Evolutionary conservation across 1,140 invertebrate species (phyloP).

Genomic region (Heliothis virescens): DNA sequence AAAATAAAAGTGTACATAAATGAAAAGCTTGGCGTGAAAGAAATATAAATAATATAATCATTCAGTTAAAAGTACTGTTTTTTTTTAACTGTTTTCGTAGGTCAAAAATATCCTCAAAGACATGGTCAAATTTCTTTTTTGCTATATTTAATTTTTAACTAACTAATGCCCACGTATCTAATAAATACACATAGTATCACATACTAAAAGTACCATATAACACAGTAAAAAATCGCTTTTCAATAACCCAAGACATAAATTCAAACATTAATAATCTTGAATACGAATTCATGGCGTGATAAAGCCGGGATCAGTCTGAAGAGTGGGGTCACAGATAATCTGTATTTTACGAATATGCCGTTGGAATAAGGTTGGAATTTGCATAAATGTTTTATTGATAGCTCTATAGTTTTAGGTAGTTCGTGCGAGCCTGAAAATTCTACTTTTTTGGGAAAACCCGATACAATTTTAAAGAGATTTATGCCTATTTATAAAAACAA

Average conservation of each 20-base stretch:
- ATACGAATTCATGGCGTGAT: slow-evolving; percentile 57
- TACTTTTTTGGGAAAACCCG: no score
- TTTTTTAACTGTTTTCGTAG: no score
- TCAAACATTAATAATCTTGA: slow-evolving; percentile 51
- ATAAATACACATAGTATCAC: not conserved
- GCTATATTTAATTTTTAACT: no score
- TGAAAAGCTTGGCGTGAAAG: no score
- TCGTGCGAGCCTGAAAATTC: no score
- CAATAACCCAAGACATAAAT: slow-evolving; percentile 38
- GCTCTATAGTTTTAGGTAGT: not conserved
- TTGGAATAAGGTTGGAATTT: slow-evolving; percentile 26
- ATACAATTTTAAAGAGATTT: no score
- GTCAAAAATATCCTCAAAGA: no score
- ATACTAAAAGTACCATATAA: not conserved
- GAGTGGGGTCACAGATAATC: slow-evolving; percentile 54
- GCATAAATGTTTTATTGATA: slow-evolving; percentile 32
- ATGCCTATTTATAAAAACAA: no score
- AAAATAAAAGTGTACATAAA: no score
- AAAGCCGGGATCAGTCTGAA: slow-evolving; percentile 42
- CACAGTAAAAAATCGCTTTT: slow-evolving; percentile 33
- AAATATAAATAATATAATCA: no score
- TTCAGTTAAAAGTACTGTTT: no score
- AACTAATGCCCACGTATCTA: not conserved
- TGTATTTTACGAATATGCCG: slow-evolving; percentile 58
- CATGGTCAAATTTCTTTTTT: no score